These are phyloP conservation scores for Anthopleura sola DNA, from an alignment of 64 coral and sea anemone species.

Conservation along the genomic window DNA sequence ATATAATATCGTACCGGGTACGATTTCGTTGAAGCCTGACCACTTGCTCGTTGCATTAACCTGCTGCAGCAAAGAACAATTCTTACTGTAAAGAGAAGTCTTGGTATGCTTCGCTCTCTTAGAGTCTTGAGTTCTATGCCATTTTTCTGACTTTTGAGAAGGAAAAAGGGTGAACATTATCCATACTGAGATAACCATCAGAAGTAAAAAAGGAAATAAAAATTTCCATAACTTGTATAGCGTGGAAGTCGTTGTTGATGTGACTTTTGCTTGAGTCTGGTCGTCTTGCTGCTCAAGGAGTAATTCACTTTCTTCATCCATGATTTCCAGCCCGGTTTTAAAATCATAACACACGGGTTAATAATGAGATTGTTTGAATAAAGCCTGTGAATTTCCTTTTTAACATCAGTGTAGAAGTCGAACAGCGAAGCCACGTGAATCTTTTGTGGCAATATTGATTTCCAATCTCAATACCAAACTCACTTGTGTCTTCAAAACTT, in stretches of 20 bases:
- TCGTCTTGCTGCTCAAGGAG: neutral
- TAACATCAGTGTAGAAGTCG: too few relatives aligned
- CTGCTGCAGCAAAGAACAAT: neutral
- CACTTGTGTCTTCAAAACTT: too few relatives aligned
- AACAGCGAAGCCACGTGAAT: too few relatives aligned
- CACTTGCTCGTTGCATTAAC: neutral
- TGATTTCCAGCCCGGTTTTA: neutral
- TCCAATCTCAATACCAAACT: too few relatives aligned
- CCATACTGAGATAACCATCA: neutral
- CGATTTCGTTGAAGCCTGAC: slow-evolving; percentile 39
- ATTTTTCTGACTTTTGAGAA: neutral
- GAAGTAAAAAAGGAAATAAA: neutral
- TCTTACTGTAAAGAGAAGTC: neutral
- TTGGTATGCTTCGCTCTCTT: neutral
- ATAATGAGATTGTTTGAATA: too few relatives aligned
- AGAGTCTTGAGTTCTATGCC: neutral
- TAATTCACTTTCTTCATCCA: neutral
- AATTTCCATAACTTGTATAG: neutral
- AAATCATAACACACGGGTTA: too few relatives aligned
- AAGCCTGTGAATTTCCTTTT: too few relatives aligned
- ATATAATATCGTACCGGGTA: slow-evolving; percentile 24
- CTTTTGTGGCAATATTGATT: too few relatives aligned
- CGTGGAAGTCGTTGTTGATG: neutral
- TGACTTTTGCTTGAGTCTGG: neutral
- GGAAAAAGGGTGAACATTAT: neutral